Evolutionary conservation across 1,140 invertebrate species (phyloP).

Genomic region (Habropoda laboriosa): DNA sequence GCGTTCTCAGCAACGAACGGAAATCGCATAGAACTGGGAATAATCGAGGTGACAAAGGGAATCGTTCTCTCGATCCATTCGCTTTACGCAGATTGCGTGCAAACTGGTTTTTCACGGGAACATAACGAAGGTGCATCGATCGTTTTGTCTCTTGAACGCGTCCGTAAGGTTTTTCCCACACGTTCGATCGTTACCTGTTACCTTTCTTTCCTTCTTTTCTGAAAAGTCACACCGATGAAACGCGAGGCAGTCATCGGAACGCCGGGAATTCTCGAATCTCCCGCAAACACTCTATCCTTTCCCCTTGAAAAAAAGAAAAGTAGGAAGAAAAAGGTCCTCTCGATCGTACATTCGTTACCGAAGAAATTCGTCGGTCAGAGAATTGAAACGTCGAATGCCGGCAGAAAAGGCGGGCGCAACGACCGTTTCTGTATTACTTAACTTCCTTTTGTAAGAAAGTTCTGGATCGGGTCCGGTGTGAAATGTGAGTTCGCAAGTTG

Average conservation of each 20-base stretch:
- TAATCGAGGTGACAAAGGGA: too few relatives aligned
- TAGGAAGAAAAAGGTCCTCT: not conserved
- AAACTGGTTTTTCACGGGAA: not conserved
- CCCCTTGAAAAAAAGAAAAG: too few relatives aligned
- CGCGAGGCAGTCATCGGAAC: not conserved
- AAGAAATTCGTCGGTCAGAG: not conserved
- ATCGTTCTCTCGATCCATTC: too few relatives aligned
- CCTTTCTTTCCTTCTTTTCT: too few relatives aligned
- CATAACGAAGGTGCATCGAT: constrained; percentile 18
- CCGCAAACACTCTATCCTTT: too few relatives aligned
- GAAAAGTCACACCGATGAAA: not conserved
- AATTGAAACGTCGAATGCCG: not conserved
- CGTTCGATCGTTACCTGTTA: too few relatives aligned
- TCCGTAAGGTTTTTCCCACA: not conserved
- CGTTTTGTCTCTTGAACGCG: not conserved
- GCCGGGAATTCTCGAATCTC: not conserved
- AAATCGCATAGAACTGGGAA: too few relatives aligned
- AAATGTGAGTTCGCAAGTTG: not conserved
- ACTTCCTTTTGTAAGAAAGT: constrained; percentile 17
- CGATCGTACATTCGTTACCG: not conserved
- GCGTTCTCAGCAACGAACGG: too few relatives aligned
- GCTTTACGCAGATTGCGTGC: not conserved
- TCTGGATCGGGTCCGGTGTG: not conserved
- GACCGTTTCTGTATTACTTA: not conserved
- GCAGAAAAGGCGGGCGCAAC: not conserved